A percentile compares a stretch with the other conserved stretches of the same genome.
These are phyloP conservation scores for Ferrisia virgata DNA, from an alignment of 2,888 invertebrate genomes.

Conservation along the genomic window DNA sequence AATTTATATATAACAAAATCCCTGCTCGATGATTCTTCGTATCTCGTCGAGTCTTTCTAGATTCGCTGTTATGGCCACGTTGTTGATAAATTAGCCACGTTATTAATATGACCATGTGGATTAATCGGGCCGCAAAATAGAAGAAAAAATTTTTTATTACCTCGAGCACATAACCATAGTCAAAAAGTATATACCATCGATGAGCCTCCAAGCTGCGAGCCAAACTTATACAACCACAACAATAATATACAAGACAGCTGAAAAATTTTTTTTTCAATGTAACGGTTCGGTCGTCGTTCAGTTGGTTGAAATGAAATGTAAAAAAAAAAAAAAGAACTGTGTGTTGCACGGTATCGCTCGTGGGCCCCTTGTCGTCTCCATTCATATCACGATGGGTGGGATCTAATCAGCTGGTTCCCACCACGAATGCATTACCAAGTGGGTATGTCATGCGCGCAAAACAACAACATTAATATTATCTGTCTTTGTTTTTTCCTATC, in stretches of 20 bases:
- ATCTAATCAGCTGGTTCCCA: slow-evolving; percentile 43
- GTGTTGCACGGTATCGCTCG: slow-evolving; percentile 13
- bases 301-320: slow-evolving; percentile 26
- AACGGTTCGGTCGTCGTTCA: slow-evolving; percentile 26
- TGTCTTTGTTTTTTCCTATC: slow-evolving; percentile 35
- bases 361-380: not conserved
- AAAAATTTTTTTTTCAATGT: slow-evolving; percentile 34
- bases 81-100: not conserved
- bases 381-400: slow-evolving; percentile 42
- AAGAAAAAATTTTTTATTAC: not conserved
- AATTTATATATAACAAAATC: not conserved
- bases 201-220: not conserved
- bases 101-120: slow-evolving; percentile 15
- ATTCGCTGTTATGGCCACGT: not conserved
- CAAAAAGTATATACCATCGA: not conserved
- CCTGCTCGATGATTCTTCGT: too few species aligned
- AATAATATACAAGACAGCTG: too few species aligned
- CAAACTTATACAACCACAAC: too few species aligned
- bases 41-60: not conserved
- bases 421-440: slow-evolving; percentile 32
- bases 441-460: slow-evolving; percentile 42
- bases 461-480: slow-evolving; percentile 39
- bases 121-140: not conserved
- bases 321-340: slow-evolving; percentile 29
- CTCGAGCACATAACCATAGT: not conserved